Percentiles rank a stretch among this genome's conserved stretches.
Evolutionary conservation across 2,888 invertebrate species (phyloP).

Genomic region (Macaria notata): DNA sequence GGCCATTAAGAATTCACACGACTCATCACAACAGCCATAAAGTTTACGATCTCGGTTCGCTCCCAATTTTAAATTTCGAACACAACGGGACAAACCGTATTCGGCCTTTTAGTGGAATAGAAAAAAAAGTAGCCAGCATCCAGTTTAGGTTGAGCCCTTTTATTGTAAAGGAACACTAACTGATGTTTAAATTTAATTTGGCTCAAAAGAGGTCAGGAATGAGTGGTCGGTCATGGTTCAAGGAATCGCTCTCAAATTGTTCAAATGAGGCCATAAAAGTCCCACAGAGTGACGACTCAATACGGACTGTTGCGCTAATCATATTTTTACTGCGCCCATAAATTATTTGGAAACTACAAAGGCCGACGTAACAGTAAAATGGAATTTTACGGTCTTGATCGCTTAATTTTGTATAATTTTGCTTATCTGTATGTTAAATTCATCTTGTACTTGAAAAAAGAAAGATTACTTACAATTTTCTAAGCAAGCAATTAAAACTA

Average conservation of each 20-base stretch:
- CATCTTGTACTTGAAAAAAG: conserved; percentile 4
- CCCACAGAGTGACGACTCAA: conserved; percentile 69
- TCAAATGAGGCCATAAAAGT: conserved; percentile 73
- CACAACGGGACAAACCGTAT: conserved; percentile 48
- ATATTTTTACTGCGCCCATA: conserved; percentile 72
- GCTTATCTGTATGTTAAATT: conserved; percentile 8
- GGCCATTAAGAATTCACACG: conserved; percentile 63
- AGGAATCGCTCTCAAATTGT: conserved; percentile 70
- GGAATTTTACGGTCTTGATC: conserved; percentile 45
- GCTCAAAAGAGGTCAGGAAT: conserved; percentile 41
- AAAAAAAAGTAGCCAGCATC: conserved; percentile 43
- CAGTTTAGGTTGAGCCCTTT: conserved; percentile 40
- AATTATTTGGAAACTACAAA: conserved; percentile 58
- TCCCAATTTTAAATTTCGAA: conserved; percentile 60
- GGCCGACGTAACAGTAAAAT: conserved; percentile 48
- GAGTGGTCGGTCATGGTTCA: conserved; percentile 62
- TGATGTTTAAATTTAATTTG: conserved; percentile 25
- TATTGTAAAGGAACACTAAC: conserved; percentile 24
- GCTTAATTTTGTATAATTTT: conserved; percentile 35
- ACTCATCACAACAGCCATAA: conserved; percentile 62
- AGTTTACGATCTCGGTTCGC: conserved; percentile 64
- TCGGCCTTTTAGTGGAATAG: conserved; percentile 42
- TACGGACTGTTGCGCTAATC: conserved; percentile 63
- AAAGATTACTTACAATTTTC: conserved; percentile 1
- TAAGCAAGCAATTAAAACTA: background rate